These are phyloP conservation scores for Carcinoscorpius rotundicauda DNA, from an alignment of 1,140 invertebrate genomes.

Conservation along the genomic window DNA sequence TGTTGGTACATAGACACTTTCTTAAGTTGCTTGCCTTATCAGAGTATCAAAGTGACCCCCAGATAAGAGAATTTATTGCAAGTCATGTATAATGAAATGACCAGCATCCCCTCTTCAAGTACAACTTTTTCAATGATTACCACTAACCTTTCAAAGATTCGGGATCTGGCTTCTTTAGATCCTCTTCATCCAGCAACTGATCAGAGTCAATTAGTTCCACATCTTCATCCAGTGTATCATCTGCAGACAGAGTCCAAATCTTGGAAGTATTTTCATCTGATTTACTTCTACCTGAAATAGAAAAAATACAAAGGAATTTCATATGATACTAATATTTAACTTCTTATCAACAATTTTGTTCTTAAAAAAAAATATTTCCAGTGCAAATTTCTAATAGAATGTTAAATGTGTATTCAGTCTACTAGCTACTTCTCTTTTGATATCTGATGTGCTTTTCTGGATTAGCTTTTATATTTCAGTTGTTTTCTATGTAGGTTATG, in stretches of 20 bases:
- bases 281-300: conserved; percentile 10
- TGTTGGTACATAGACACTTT: too few relatives aligned
- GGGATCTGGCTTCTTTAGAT: conserved; percentile 71
- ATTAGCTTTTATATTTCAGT: too few relatives aligned
- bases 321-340: too few relatives aligned
- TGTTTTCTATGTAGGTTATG: too few relatives aligned
- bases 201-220: conserved; percentile 76
- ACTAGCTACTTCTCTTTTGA: too few relatives aligned
- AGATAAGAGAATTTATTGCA: too few relatives aligned
- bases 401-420: neutral
- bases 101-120: neutral
- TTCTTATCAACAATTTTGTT: neutral
- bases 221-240: conserved; percentile 49
- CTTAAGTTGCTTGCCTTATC: too few relatives aligned
- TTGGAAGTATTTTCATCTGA: conserved; percentile 28
- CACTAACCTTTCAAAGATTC: conserved; percentile 58
- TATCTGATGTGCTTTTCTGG: too few relatives aligned
- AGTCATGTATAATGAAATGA: too few relatives aligned
- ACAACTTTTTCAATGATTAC: conserved; percentile 10
- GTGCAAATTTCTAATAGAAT: neutral
- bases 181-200: conserved; percentile 74
- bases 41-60: too few relatives aligned
- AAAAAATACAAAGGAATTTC: neutral
- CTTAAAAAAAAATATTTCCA: conserved; percentile 4
- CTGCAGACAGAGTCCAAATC: conserved; percentile 50